Evolutionary conservation across 2,113 vertebrate genomes (phyloP).

Genomic region (Lonchura striata): DNA sequence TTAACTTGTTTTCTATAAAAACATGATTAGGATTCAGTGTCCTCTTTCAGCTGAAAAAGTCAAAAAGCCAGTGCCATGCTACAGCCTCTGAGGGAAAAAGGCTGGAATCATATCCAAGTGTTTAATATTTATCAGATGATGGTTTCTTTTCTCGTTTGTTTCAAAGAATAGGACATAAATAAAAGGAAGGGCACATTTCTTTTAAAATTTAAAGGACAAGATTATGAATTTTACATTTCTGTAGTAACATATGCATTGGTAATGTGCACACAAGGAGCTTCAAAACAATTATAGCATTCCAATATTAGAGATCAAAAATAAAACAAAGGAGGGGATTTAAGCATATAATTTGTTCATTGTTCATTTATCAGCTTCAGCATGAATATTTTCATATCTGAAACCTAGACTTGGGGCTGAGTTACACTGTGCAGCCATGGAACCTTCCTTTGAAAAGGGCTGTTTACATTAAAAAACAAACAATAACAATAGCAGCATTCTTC

Average conservation of each 20-base stretch:
- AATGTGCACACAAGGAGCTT: neutral
- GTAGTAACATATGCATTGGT: neutral
- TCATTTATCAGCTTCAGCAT: slow-evolving; percentile 21
- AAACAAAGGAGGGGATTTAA: slow-evolving; percentile 4
- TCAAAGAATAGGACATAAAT: neutral
- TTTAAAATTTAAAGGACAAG: neutral
- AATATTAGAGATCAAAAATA: slow-evolving; percentile 33
- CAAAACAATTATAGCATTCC: slow-evolving; percentile 23
- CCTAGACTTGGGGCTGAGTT: neutral
- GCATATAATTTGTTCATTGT: slow-evolving; percentile 41
- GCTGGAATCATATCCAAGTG: neutral
- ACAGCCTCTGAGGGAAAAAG: neutral
- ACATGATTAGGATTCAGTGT: neutral
- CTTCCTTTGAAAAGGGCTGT: neutral
- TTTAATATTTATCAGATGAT: neutral
- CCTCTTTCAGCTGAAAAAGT: neutral
- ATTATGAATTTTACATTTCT: neutral
- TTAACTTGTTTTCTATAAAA: neutral
- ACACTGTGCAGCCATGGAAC: neutral
- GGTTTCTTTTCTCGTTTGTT: neutral
- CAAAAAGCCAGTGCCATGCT: neutral
- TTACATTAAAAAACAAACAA: neutral
- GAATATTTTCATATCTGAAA: neutral
- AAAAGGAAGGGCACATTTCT: neutral
- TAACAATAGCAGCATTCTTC: neutral